Base-by-base conservation (phyloP, 2,797 vertebrate genomes). In the Knipowitschia caucasica region DNA sequence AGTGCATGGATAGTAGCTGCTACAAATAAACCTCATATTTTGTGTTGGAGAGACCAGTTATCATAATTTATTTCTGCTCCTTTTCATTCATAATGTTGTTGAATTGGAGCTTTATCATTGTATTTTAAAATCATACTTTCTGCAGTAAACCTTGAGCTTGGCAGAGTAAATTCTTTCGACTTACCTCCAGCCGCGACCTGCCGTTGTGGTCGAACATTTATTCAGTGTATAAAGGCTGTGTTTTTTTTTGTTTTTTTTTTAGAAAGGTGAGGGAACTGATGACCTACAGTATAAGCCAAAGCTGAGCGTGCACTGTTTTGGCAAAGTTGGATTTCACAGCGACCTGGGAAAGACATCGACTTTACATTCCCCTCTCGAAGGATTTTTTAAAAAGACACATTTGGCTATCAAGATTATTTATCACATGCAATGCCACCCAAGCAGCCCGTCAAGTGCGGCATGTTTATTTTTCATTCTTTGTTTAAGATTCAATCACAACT, bases 401-500 rank as follows among this genome's bases (percentile, higher is more conserved):
- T 4, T 18, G 15, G 20, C 15, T 72, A 75, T 82, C 76, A 71
- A 60, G 56, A 62, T 67, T 83, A 81, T 86, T 85, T 81, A 84
- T 70, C 59, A 17, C 77, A 57, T 49, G 57, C 60, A 36, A 1
- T 35, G 76, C 84, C 84, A 86, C 82, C 82, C 82, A 84, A 75
- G 82, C 71, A 56, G 84, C 60, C 61, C 74, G 53, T 24, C 4
- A 54, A 63, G 49, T 69, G 68, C 75, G 81, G 77, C 77, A 47
- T 64, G 62, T 64, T 83, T 79, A 69, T 80, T 83, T 83, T 69
- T 83, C 69, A 39, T 81, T 65, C 60, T 52, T 9, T 59, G 69
- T 70, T 76, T 83, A 50, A 67, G 59, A 69, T 68, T 70, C 64
- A 78, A 68, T 81, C 80, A 78, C 24, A 52, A 72, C 60, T 67